These are phyloP conservation scores for Callinectes sapidus DNA, from an alignment of 2,888 invertebrate species.

Conservation along the genomic window DNA sequence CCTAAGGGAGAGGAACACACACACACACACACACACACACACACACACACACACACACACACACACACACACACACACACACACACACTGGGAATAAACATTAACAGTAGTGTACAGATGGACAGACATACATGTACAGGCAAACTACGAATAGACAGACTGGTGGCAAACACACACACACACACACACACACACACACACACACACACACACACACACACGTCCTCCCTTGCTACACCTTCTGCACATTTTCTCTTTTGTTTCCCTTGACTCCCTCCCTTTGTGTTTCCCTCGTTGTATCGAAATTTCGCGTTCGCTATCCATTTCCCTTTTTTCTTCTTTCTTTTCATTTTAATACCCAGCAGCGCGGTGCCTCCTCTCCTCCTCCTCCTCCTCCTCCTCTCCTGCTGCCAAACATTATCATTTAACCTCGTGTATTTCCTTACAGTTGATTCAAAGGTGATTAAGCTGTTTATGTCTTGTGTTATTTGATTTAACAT, in stretches of 20 bases:
- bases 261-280: conserved; percentile 50
- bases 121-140: background rate
- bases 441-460: background rate
- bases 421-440: background rate
- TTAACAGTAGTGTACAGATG: background rate
- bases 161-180: background rate
- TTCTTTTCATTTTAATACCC: conserved; percentile 19
- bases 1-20: background rate
- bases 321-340: conserved; percentile 32
- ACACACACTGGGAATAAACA: background rate
- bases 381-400: background rate
- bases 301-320: conserved; percentile 44
- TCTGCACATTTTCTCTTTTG: conserved; percentile 55
- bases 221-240: conserved; percentile 51
- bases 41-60: conserved; percentile 39
- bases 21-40: conserved; percentile 43
- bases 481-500: background rate
- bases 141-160: conserved; percentile 17
- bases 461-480: background rate
- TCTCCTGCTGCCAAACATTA: conserved; percentile 5
- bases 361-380: background rate
- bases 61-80: conserved; percentile 36
- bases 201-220: conserved; percentile 39
- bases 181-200: conserved; percentile 41
- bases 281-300: conserved; percentile 40